Evolutionary conservation across 2,888 invertebrate genomes (phyloP).

Genomic region (Tineola bisselliella): DNA sequence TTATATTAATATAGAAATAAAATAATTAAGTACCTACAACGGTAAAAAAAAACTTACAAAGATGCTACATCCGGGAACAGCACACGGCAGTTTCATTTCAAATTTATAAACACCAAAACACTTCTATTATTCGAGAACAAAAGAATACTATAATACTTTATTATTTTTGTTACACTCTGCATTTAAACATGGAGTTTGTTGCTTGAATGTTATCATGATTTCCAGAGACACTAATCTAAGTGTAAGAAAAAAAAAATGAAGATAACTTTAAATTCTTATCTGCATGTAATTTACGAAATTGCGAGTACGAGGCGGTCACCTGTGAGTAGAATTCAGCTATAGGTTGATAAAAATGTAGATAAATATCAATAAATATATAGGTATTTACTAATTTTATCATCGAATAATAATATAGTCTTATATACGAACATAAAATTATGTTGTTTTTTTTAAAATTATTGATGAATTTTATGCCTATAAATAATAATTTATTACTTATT

Average conservation of each 20-base stretch:
- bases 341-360: not conserved
- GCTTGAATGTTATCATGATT: constrained; percentile 2
- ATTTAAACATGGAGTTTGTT: not conserved
- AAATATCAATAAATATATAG: not conserved
- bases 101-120: not conserved
- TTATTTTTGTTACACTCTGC: not conserved
- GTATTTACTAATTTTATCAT: too few species aligned
- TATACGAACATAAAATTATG: too few species aligned
- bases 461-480: too few species aligned
- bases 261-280: not conserved
- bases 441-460: too few species aligned
- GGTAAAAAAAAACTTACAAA: constrained; percentile 34
- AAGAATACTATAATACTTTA: not conserved
- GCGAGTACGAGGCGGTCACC: not conserved
- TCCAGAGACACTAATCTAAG: not conserved
- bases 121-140: not conserved
- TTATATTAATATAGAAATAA: too few species aligned
- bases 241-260: not conserved
- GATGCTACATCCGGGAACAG: constrained; percentile 42
- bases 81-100: constrained; percentile 40
- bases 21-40: too few species aligned
- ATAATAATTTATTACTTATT: too few species aligned
- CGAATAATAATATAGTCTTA: too few species aligned
- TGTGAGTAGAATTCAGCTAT: not conserved
- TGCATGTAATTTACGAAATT: not conserved